Evolutionary conservation across 2,113 vertebrate species (phyloP).

Genomic region (Hydrochoerus hydrochaeris): DNA sequence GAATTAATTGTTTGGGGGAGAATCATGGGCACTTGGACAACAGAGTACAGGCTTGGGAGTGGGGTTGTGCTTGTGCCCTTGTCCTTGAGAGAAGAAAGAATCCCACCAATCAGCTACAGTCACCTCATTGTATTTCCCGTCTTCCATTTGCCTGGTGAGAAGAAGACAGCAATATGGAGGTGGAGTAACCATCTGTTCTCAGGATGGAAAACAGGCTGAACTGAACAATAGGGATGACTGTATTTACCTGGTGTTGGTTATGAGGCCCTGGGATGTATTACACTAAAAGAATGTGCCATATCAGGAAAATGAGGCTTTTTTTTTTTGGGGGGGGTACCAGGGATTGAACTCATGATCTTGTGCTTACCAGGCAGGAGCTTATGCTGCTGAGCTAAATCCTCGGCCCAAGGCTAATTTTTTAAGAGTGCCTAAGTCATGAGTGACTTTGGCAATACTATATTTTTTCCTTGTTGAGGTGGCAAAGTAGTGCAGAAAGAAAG

Average conservation of each 20-base stretch:
- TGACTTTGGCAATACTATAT: neutral
- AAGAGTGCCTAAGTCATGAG: neutral
- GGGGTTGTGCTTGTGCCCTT: neutral
- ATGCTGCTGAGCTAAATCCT: too few species aligned
- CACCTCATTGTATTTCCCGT: neutral
- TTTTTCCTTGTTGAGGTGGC: constrained; percentile 7
- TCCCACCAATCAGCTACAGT: neutral
- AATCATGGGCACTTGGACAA: neutral
- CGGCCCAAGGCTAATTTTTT: constrained; percentile 47
- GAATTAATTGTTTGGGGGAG: constrained; percentile 34
- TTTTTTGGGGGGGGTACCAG: too few species aligned
- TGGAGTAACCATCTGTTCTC: constrained; percentile 1
- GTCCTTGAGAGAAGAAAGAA: neutral
- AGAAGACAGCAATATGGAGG: neutral
- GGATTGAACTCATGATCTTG: too few species aligned
- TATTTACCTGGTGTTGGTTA: neutral
- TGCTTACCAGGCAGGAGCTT: too few species aligned
- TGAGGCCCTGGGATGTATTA: neutral
- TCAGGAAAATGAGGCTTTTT: neutral
- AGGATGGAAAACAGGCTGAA: constrained; percentile 5
- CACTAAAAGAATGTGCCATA: neutral
- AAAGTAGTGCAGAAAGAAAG: neutral
- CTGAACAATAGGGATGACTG: neutral
- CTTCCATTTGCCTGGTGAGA: neutral
- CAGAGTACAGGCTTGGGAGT: neutral